Evolutionary conservation across 2,888 invertebrate genomes (phyloP), one percentile per base, ranked within the genome.

Genomic region (Acholoe squamosa): DNA sequence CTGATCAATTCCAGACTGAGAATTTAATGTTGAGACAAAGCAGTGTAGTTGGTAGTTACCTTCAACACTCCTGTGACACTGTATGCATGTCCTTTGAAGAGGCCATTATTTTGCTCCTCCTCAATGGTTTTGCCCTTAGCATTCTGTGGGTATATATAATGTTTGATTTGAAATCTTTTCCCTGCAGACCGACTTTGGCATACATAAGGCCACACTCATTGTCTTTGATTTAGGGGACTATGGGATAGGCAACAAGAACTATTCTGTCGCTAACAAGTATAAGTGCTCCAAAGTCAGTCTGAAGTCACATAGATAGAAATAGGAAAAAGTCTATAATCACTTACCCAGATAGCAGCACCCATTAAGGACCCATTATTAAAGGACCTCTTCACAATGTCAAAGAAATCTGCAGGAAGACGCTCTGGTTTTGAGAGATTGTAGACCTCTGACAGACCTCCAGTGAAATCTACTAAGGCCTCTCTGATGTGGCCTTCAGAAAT

Each of bases 31-130:
- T 43, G 43, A n/a, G n/a, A n/a, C n/a, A n/a, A n/a, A n/a, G n/a
- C n/a, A n/a, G n/a, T n/a, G n/a, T n/a, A 43, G 43, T 43, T 25
- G 61, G 33, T 43, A 25, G 89, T 52, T 90, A 96, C 95, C 94
- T 97, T 97, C 93, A 97, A 97, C 22, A 92, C 89, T 12, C 89
- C 86, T 19, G 92, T 93, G n/a, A 93, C 90, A 54, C 90, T 90
- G 91, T 93, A 93, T 0, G 92, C 93, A 84, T 93, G 93, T 14
- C 93, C 92, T 54, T 90, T 91, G 56, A 91, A 91, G 12, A 93
- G 86, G 16, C 93, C 93, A 84, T 92, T 92, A 77, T 67, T 88
- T 0, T 98, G 97, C 95, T 97, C 97, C 0, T 98, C 98, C 95
- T 98, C 98, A 96, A 0, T 96, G 25, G 84, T 91, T n/a, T 89